These are phyloP conservation scores for Plagodis pulveraria DNA, from an alignment of 2,888 invertebrate genomes.

Conservation along the genomic window DNA sequence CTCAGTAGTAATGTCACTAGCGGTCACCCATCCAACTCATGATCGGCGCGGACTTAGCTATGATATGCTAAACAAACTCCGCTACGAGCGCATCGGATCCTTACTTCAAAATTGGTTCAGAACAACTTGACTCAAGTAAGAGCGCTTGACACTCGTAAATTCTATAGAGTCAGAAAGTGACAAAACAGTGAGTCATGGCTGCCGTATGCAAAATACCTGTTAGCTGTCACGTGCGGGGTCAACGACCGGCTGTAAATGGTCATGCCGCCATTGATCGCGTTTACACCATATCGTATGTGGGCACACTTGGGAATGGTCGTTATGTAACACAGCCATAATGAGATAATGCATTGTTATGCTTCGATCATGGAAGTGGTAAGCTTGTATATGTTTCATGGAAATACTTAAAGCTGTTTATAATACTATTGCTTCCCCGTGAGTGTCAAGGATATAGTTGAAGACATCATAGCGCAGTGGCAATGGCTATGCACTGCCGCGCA, in stretches of 20 bases:
- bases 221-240: conserved; percentile 36
- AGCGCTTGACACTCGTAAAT: too few species aligned
- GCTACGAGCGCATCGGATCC: too few species aligned
- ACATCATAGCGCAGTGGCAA: too few species aligned
- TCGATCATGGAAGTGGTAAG: not conserved
- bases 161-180: not conserved
- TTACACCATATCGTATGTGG: not conserved
- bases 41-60: too few species aligned
- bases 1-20: too few species aligned
- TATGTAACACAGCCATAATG: not conserved
- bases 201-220: conserved; percentile 34
- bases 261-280: conserved; percentile 28
- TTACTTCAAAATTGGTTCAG: too few species aligned
- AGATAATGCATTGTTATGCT: not conserved
- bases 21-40: too few species aligned
- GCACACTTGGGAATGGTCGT: conserved; percentile 3
- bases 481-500: too few species aligned
- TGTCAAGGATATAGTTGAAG: too few species aligned
- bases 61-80: too few species aligned
- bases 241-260: conserved; percentile 27
- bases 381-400: not conserved
- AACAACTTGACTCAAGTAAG: too few species aligned
- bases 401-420: not conserved
- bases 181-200: conserved; percentile 31
- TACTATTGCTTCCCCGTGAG: too few species aligned